phyloP scores from a whole-genome alignment of 2,888 invertebrate species.

The Heliconius ismenius region DNA sequence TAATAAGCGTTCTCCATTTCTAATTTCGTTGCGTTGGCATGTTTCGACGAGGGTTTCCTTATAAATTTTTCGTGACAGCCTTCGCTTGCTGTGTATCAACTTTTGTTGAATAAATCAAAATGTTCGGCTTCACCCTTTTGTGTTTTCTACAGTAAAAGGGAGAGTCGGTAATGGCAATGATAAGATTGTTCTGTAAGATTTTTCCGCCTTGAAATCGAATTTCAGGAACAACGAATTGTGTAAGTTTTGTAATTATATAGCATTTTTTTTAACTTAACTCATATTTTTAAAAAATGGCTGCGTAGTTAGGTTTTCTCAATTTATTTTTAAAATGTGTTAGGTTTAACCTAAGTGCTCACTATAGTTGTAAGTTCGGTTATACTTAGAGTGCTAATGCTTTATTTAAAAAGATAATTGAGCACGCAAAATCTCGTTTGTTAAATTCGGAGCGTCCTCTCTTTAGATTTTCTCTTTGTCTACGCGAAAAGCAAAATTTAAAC shows the following conservation, averaged over 20 bases:
- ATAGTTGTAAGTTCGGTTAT: too few species aligned
- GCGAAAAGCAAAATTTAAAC: too few species aligned
- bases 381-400: too few species aligned
- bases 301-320: too few species aligned
- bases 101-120: conserved; percentile 30
- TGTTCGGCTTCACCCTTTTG: conserved; percentile 10
- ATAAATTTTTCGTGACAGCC: conserved; percentile 28
- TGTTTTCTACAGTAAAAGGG: conserved; percentile 11
- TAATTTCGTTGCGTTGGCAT: conserved; percentile 24
- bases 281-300: too few species aligned
- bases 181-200: conserved; percentile 14
- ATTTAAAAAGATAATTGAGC: background rate
- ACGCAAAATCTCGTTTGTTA: background rate
- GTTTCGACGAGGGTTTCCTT: conserved; percentile 20
- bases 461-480: background rate
- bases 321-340: too few species aligned
- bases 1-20: conserved; percentile 18
- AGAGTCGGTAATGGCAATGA: conserved; percentile 19
- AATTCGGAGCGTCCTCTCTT: background rate
- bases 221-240: background rate
- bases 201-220: conserved; percentile 2
- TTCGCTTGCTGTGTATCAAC: conserved; percentile 27
- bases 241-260: background rate
- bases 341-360: too few species aligned
- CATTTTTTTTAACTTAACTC: background rate